Percentiles rank a stretch among this genome's conserved stretches.
phyloP scores from a whole-genome alignment of 2,113 vertebrate species.

The Carassius auratus region DNA sequence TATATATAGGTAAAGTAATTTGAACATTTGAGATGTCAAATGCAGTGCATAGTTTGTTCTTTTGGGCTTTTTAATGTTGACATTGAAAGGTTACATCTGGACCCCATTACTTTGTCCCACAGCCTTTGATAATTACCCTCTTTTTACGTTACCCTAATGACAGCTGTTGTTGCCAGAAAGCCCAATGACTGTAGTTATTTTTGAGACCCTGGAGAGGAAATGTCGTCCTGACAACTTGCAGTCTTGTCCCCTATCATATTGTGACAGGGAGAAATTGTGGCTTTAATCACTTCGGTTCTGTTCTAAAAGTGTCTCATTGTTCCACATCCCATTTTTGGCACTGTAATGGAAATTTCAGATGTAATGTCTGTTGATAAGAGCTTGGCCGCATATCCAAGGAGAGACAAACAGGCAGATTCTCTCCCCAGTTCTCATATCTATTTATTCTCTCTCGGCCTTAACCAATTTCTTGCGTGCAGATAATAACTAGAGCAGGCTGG shows the following conservation, averaged over 20 bases:
- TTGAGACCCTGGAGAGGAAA: slow-evolving; percentile 21
- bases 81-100: slow-evolving; percentile 42
- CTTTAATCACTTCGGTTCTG: slow-evolving; percentile 29
- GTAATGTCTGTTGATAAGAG: slow-evolving; percentile 12
- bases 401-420: slow-evolving; percentile 12
- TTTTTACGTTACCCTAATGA: slow-evolving; percentile 42
- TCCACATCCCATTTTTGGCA: slow-evolving; percentile 5
- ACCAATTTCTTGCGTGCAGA: slow-evolving; percentile 9
- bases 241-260: slow-evolving; percentile 26
- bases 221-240: slow-evolving; percentile 18
- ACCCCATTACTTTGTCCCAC: slow-evolving; percentile 23
- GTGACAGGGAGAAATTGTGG: slow-evolving; percentile 8
- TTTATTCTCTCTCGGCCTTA: slow-evolving; percentile 25
- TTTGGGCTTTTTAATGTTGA: slow-evolving; percentile 8
- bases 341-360: slow-evolving; percentile 12
- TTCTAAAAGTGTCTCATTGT: background rate
- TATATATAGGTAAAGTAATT: background rate
- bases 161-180: slow-evolving; percentile 14
- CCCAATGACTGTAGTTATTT: slow-evolving; percentile 33
- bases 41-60: slow-evolving; percentile 5
- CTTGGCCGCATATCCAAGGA: slow-evolving; percentile 2
- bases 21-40: background rate
- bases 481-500: slow-evolving; percentile 7
- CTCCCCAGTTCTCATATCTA: slow-evolving; percentile 13
- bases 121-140: slow-evolving; percentile 31